phyloP scores from a whole-genome alignment of 2,888 invertebrate genomes.

The Lordiphosa fenestrarum region DNA sequence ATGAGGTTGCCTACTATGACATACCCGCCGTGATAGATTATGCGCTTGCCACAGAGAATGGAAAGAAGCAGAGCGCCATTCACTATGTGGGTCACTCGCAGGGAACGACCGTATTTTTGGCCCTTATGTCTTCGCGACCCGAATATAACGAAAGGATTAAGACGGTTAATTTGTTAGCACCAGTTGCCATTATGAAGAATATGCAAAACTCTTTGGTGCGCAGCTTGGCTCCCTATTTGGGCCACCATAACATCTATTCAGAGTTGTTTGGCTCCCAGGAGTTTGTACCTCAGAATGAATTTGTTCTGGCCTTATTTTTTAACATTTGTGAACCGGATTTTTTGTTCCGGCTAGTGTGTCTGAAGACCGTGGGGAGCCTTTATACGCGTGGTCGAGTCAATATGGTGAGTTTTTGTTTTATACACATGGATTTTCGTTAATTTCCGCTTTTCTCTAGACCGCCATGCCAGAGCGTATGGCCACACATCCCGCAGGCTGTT shows the following conservation, averaged over 20 bases:
- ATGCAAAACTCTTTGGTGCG: slow-evolving; percentile 80
- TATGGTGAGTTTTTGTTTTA: slow-evolving; percentile 34
- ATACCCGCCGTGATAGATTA: slow-evolving; percentile 69
- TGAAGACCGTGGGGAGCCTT: slow-evolving; percentile 82
- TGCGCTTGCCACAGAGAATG: slow-evolving; percentile 51
- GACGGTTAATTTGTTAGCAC: slow-evolving; percentile 74
- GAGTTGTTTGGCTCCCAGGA: slow-evolving; percentile 80
- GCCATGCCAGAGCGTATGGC: slow-evolving; percentile 40
- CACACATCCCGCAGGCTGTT: slow-evolving; percentile 70
- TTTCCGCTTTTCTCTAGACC: slow-evolving; percentile 40
- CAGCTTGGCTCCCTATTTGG: slow-evolving; percentile 77
- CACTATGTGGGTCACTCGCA: slow-evolving; percentile 78
- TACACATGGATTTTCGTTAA: background rate
- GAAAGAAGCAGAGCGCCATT: slow-evolving; percentile 52
- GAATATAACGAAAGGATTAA: slow-evolving; percentile 73
- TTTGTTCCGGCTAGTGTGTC: slow-evolving; percentile 81
- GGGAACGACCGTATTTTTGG: slow-evolving; percentile 71
- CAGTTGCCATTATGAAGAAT: slow-evolving; percentile 81
- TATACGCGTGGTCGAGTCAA: slow-evolving; percentile 61
- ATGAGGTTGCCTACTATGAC: slow-evolving; percentile 89
- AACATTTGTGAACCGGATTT: slow-evolving; percentile 78
- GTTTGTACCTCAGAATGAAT: slow-evolving; percentile 82
- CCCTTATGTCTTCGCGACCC: slow-evolving; percentile 63
- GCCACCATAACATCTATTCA: slow-evolving; percentile 48
- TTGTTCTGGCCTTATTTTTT: slow-evolving; percentile 81